Conservation (phyloP, 2,797 vertebrate species). For the Spheniscus humboldti region DNA sequence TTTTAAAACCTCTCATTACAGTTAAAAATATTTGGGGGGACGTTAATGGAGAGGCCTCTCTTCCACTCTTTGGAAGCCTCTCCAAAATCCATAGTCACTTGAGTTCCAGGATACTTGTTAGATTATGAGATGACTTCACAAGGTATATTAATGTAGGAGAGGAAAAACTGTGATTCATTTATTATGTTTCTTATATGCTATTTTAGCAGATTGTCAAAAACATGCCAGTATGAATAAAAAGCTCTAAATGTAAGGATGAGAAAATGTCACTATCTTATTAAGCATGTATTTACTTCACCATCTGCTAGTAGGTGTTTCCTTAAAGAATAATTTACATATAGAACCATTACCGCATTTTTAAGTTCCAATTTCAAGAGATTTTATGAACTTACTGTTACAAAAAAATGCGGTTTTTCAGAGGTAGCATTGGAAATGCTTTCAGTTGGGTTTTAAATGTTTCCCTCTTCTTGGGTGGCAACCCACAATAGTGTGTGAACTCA, state of each 20-base stretch:
- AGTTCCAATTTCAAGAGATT: not conserved
- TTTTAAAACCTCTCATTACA: not conserved
- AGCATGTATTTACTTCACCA: not conserved
- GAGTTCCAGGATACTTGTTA: not conserved
- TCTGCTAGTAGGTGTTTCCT: not conserved
- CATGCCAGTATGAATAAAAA: constrained; percentile 6
- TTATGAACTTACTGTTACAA: not conserved
- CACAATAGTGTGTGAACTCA: not conserved
- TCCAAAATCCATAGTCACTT: not conserved
- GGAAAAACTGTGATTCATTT: not conserved
- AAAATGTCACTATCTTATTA: constrained; percentile 4
- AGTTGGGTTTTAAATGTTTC: not conserved
- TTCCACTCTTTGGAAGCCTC: not conserved
- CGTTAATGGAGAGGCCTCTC: not conserved
- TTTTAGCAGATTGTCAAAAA: constrained; percentile 6
- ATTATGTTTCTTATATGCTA: not conserved
- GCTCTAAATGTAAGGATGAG: not conserved
- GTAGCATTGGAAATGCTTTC: not conserved
- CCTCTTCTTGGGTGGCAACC: not conserved
- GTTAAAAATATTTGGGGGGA: not conserved
- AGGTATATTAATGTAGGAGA: not conserved
- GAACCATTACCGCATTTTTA: not conserved
- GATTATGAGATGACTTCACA: not conserved
- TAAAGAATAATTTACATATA: not conserved
- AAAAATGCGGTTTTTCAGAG: not conserved